Conservation (phyloP, 1,140 invertebrate species). For the Brachionus angularis region DNA sequence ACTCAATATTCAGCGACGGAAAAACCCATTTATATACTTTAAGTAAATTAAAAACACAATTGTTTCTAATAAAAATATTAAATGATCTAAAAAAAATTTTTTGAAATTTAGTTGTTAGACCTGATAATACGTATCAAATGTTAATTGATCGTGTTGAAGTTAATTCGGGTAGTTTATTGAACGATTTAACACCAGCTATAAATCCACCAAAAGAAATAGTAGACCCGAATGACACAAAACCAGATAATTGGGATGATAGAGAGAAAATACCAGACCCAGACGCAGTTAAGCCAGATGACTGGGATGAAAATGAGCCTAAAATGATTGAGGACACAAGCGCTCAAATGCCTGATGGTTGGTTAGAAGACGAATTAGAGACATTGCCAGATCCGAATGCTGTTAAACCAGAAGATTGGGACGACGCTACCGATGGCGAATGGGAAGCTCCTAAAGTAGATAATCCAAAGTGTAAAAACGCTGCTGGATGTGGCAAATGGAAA, state of each 20-base stretch:
- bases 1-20: constrained; percentile 88
- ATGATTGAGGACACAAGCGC: constrained; percentile 54
- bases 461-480: constrained; percentile 73
- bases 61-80: constrained; percentile 50
- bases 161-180: constrained; percentile 77
- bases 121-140: constrained; percentile 75
- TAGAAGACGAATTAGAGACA: constrained; percentile 82
- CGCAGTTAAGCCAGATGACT: constrained; percentile 43
- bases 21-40: constrained; percentile 89
- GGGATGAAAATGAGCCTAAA: constrained; percentile 57
- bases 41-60: background rate
- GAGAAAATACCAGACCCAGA: constrained; percentile 65
- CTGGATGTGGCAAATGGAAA: constrained; percentile 87
- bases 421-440: constrained; percentile 97
- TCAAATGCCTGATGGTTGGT: constrained; percentile 56
- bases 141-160: constrained; percentile 68
- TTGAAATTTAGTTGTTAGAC: constrained; percentile 66
- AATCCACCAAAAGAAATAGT: constrained; percentile 92
- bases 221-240: constrained; percentile 83
- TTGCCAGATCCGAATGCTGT: constrained; percentile 79
- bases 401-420: constrained; percentile 92
- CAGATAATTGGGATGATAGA: constrained; percentile 90
- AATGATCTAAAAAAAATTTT: constrained; percentile 28
- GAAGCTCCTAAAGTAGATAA: constrained; percentile 82
- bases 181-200: constrained; percentile 82